Evolutionary conservation across 1,140 invertebrate genomes (phyloP).

Genomic region (Idris sp.): DNA sequence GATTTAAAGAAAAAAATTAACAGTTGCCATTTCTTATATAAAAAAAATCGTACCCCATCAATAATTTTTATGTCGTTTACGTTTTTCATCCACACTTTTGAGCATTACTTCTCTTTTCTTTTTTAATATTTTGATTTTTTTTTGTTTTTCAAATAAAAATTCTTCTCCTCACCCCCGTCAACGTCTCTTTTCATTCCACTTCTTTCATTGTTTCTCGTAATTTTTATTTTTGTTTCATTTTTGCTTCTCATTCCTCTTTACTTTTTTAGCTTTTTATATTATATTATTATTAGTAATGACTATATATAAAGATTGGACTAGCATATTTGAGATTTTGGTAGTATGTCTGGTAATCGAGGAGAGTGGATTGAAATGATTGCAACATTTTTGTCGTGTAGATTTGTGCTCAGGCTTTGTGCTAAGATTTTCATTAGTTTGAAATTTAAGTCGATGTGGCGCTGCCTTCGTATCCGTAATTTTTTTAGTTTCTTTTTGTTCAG

Average conservation of each 20-base stretch:
- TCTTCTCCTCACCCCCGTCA: not conserved
- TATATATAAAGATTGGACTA: no score
- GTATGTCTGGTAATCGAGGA: conserved; percentile 44
- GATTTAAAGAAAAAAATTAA: conserved; percentile 45
- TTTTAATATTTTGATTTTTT: conserved; percentile 9
- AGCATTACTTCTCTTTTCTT: conserved; percentile 4
- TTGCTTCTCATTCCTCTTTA: conserved; percentile 12
- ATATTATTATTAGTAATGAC: conserved; percentile 54
- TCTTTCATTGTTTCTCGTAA: no score
- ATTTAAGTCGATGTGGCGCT: no score
- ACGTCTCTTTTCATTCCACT: no score
- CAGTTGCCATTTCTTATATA: conserved; percentile 35
- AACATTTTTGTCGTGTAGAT: no score
- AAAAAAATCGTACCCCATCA: conserved; percentile 41
- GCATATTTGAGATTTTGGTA: no score
- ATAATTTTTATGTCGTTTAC: conserved; percentile 45
- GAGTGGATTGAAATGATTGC: conserved; percentile 46
- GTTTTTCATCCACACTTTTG: conserved; percentile 15
- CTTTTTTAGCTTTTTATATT: conserved; percentile 5
- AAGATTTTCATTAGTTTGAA: no score
- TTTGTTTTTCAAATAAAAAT: conserved; percentile 10
- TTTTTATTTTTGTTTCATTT: conserved; percentile 15
- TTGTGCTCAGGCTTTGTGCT: no score
- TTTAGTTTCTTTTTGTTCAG: no score
- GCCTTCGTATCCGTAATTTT: no score